Evolutionary conservation across 2,113 vertebrate genomes (phyloP).

Genomic region (Gobio gobio): DNA sequence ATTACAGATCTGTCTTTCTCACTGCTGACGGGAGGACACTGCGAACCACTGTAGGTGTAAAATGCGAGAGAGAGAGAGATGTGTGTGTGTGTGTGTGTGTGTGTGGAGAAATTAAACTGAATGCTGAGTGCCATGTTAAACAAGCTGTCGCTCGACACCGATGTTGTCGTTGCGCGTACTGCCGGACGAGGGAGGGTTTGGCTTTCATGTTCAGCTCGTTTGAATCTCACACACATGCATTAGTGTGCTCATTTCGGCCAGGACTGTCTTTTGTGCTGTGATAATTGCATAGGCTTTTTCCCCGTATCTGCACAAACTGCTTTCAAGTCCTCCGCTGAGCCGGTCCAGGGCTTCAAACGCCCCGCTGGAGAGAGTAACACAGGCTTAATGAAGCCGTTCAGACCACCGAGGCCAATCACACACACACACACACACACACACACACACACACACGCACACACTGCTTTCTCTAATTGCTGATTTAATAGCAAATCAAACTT

Average conservation of each 20-base stretch:
- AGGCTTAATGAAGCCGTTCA: slow-evolving; percentile 24
- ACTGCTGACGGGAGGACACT: neutral
- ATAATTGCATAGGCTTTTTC: slow-evolving; percentile 25
- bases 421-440: neutral
- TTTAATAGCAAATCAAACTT: neutral
- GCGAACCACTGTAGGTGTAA: neutral
- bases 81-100: too few relatives aligned
- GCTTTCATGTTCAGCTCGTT: neutral
- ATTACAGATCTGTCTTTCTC: slow-evolving; percentile 23
- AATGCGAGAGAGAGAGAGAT: neutral
- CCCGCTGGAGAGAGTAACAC: neutral
- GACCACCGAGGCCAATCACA: neutral
- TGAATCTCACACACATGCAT: slow-evolving; percentile 26
- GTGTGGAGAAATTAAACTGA: slow-evolving; percentile 10
- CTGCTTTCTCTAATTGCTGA: neutral
- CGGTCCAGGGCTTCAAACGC: slow-evolving; percentile 1
- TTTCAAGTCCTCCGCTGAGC: slow-evolving; percentile 11
- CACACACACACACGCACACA: neutral
- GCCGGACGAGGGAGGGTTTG: neutral
- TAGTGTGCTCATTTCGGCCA: neutral
- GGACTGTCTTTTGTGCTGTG: slow-evolving; percentile 28
- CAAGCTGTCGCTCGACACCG: neutral
- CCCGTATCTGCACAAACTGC: neutral
- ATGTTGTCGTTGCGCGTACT: neutral
- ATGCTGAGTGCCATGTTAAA: neutral